Evolutionary conservation across 2,113 vertebrate species (phyloP).

Genomic region (Ailurus styani): DNA sequence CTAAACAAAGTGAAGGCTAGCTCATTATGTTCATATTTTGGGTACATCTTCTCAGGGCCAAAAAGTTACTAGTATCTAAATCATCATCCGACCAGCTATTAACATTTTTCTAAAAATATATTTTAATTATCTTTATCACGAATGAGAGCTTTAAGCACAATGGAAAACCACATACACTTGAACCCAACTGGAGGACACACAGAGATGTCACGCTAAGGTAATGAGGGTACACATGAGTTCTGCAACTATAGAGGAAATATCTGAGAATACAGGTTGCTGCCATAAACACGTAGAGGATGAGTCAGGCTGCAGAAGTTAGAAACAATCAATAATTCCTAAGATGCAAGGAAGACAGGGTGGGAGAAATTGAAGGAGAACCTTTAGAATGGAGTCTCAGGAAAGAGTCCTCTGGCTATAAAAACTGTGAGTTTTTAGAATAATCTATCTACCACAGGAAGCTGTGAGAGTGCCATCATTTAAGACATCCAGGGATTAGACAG

Average conservation of each 20-base stretch:
- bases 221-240: background rate
- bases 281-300: slow-evolving; percentile 1
- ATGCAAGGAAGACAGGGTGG: slow-evolving; percentile 12
- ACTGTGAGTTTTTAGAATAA: slow-evolving; percentile 42
- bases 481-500: background rate
- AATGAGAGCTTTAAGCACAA: background rate
- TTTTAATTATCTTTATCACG: background rate
- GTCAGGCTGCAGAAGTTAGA: slow-evolving; percentile 10
- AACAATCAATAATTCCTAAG: slow-evolving; percentile 46
- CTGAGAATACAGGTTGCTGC: background rate
- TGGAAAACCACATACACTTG: background rate
- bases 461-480: slow-evolving; percentile 26
- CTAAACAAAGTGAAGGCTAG: background rate
- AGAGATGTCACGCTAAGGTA: slow-evolving; percentile 18
- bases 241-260: background rate
- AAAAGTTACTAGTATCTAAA: background rate
- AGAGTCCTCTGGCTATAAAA: slow-evolving; percentile 11
- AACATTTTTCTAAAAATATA: background rate
- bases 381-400: slow-evolving; percentile 43
- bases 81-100: background rate
- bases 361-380: background rate
- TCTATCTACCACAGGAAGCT: slow-evolving; percentile 53
- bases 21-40: background rate
- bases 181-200: background rate
- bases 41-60: background rate